These are phyloP conservation scores for Apocheima hispidaria DNA, from an alignment of 2,888 invertebrate species.

Conservation along the genomic window DNA sequence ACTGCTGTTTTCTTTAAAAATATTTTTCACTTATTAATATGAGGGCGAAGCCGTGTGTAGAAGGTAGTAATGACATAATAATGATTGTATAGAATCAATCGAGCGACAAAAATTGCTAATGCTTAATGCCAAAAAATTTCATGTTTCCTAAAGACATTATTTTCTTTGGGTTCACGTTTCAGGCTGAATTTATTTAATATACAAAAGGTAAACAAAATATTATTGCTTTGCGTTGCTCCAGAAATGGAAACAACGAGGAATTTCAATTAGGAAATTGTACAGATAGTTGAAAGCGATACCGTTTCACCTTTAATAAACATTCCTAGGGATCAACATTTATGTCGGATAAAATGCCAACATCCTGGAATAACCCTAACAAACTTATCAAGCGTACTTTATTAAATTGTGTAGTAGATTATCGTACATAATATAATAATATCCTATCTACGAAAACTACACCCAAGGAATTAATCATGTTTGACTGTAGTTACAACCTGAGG, in stretches of 20 bases:
- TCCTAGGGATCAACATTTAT: constrained; percentile 22
- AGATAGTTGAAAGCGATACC: constrained; percentile 31
- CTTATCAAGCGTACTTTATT: too few relatives aligned
- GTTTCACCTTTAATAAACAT: constrained; percentile 31
- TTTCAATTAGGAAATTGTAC: constrained; percentile 33
- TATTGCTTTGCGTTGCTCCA: constrained; percentile 10
- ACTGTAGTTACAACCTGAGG: too few relatives aligned
- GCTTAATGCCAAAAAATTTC: not conserved
- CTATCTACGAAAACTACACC: too few relatives aligned
- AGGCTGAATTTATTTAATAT: constrained; percentile 14
- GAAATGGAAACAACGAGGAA: constrained; percentile 21
- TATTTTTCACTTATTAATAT: too few relatives aligned
- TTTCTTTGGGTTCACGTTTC: constrained; percentile 5
- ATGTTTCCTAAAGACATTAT: not conserved
- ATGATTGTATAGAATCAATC: not conserved
- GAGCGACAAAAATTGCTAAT: not conserved
- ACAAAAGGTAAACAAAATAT: constrained; percentile 2
- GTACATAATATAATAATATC: too few relatives aligned
- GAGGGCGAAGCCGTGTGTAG: too few relatives aligned
- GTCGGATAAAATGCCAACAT: too few relatives aligned
- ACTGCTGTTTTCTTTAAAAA: too few relatives aligned
- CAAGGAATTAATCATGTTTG: too few relatives aligned
- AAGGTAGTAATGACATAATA: too few relatives aligned
- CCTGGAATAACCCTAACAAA: too few relatives aligned
- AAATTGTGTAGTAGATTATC: too few relatives aligned